These are phyloP conservation scores for Saguinus imperator DNA, from an alignment of 2,113 vertebrate species.

Conservation along the genomic window DNA sequence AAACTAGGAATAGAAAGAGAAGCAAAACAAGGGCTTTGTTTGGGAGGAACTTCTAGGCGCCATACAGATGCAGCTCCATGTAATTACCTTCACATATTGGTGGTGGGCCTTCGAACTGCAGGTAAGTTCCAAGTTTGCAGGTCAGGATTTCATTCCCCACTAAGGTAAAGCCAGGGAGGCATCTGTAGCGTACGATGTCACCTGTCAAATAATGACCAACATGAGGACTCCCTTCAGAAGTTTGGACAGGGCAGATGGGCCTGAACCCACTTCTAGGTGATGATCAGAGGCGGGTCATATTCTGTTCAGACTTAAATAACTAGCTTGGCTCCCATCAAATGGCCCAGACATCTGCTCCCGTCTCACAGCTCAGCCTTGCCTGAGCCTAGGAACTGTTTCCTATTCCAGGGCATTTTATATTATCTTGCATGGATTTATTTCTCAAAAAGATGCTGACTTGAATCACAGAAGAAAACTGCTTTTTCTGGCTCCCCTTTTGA, in stretches of 20 bases:
- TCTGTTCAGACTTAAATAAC: background rate
- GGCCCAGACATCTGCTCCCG: background rate
- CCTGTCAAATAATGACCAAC: constrained; percentile 82
- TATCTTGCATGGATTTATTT: background rate
- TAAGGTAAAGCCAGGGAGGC: constrained; percentile 94
- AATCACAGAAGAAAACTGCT: background rate
- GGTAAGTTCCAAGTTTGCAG: constrained; percentile 91
- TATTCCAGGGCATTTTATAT: background rate
- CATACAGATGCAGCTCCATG: background rate
- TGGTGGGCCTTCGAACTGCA: constrained; percentile 95
- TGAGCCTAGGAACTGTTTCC: background rate
- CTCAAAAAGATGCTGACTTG: background rate
- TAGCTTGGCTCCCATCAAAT: background rate
- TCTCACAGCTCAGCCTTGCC: background rate
- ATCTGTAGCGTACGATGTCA: constrained; percentile 94
- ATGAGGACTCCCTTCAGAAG: background rate
- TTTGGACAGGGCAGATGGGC: fast-evolving
- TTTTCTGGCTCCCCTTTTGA: background rate
- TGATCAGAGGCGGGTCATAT: background rate
- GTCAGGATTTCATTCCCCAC: constrained; percentile 94
- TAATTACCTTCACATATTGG: constrained; percentile 94
- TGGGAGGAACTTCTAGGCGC: background rate
- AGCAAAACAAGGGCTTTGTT: background rate
- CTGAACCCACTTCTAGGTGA: background rate
- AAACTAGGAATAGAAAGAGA: background rate